These are phyloP conservation scores for Melanotus villosus DNA, from an alignment of 2,888 invertebrate species.

Conservation along the genomic window DNA sequence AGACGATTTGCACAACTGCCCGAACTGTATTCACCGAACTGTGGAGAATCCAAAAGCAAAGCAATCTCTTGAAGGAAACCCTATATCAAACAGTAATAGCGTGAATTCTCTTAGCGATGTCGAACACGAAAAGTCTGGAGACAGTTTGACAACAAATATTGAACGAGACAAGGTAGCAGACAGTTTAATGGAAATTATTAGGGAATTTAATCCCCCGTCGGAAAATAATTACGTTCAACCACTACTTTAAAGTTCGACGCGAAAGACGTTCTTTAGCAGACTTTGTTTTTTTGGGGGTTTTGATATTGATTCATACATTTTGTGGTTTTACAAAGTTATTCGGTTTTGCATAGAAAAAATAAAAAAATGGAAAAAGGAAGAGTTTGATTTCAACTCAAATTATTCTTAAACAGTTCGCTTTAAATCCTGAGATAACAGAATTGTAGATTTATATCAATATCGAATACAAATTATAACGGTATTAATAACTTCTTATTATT, in stretches of 20 bases:
- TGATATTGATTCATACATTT: too few species aligned
- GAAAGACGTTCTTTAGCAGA: too few species aligned
- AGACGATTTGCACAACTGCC: not conserved
- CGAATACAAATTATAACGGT: too few species aligned
- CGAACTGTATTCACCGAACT: not conserved
- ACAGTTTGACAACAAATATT: constrained; percentile 4
- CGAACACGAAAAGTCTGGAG: not conserved
- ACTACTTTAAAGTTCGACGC: not conserved
- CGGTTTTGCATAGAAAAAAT: too few species aligned
- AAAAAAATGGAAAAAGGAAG: too few species aligned
- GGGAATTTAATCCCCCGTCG: not conserved
- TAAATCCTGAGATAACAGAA: too few species aligned
- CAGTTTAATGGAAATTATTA: constrained; percentile 13
- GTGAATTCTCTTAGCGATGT: not conserved
- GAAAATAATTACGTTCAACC: not conserved
- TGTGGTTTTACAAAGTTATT: too few species aligned
- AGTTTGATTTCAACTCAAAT: too few species aligned
- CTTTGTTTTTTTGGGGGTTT: too few species aligned
- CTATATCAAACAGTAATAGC: not conserved
- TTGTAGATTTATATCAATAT: too few species aligned
- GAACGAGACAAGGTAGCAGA: constrained; percentile 7
- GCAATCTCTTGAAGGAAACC: not conserved
- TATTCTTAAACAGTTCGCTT: too few species aligned
- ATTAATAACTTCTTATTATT: too few species aligned
- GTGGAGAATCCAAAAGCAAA: not conserved